Evolutionary conservation across 2,113 vertebrate genomes (phyloP), one percentile per base, ranked within the genome.

Genomic region (Pteruthius melanotis): DNA sequence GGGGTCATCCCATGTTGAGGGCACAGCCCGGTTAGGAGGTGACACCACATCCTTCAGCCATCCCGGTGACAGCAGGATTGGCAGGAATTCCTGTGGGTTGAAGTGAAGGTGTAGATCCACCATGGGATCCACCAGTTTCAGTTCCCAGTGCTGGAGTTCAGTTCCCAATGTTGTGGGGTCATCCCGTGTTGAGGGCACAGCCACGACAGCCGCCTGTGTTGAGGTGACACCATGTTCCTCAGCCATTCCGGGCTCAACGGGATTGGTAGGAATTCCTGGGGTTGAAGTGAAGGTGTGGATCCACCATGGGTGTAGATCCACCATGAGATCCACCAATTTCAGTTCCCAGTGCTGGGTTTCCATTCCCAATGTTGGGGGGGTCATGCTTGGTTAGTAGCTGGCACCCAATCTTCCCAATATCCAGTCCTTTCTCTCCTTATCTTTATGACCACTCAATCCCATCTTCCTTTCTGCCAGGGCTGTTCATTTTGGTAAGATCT

Each of bases 191-290:
- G 39, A 74, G 7, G 13, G 23, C 17, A 44, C 40, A n/a, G 40
- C 40, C 35, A 37, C 33, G 39, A 18, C 0, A 0, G n/a, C n/a
- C n/a, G n/a, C n/a, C n/a, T n/a, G n/a, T n/a, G n/a, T n/a, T n/a
- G n/a, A n/a, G n/a, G n/a, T n/a, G n/a, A n/a, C n/a, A n/a, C n/a
- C n/a, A n/a, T n/a, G n/a, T 56, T 23, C 54, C 11, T 78, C 54
- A 37, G n/a, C 40, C 20, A 18, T 50, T 35, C 53, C 0, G 0
- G n/a, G n/a, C n/a, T n/a, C n/a, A n/a, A 0, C 0, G 0, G 2
- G 3, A 13, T 42, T 27, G 26, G 5, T 2, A 3, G 61, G 27
- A 80, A 59, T 40, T 40, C 47, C 66, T 50, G 42, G n/a, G 39
- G 39, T 40, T 40, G 39, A 40, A 40, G 39, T 40, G 39, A 40